Conservation (phyloP, 2,797 vertebrate genomes). For the Acrossocheilus fasciatus region DNA sequence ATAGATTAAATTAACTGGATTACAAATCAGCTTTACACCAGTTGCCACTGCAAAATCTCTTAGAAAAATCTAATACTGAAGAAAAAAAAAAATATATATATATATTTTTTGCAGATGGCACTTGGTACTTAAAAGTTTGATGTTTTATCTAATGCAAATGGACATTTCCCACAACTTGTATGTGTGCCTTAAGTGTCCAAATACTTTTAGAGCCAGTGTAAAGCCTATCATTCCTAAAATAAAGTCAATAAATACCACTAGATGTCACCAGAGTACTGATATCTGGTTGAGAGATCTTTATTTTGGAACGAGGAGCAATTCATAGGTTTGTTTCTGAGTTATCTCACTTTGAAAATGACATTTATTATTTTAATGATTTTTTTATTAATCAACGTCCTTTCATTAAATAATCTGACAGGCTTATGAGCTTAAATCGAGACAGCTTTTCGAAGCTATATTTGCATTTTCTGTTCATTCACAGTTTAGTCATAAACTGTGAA, state of each 20-base stretch:
- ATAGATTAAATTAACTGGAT: neutral
- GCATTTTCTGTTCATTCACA: neutral
- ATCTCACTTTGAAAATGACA: neutral
- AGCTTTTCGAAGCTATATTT: neutral
- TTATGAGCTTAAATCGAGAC: neutral
- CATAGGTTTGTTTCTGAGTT: neutral
- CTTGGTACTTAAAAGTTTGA: neutral
- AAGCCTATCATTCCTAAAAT: neutral
- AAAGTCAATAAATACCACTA: neutral
- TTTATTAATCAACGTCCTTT: neutral
- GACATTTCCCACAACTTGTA: neutral
- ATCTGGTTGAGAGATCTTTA: neutral
- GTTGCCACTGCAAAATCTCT: neutral
- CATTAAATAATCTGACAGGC: neutral
- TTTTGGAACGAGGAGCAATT: neutral
- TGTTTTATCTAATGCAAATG: neutral
- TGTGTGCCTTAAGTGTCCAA: neutral
- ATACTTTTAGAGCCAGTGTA: neutral
- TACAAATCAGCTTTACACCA: neutral
- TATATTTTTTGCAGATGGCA: neutral
- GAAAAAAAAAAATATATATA: neutral
- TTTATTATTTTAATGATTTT: neutral
- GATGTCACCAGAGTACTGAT: constrained; percentile 12
- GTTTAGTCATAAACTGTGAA: neutral
- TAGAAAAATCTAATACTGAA: neutral